Conservation (phyloP, 2,797 vertebrate genomes). For the Lagodon rhomboides region DNA sequence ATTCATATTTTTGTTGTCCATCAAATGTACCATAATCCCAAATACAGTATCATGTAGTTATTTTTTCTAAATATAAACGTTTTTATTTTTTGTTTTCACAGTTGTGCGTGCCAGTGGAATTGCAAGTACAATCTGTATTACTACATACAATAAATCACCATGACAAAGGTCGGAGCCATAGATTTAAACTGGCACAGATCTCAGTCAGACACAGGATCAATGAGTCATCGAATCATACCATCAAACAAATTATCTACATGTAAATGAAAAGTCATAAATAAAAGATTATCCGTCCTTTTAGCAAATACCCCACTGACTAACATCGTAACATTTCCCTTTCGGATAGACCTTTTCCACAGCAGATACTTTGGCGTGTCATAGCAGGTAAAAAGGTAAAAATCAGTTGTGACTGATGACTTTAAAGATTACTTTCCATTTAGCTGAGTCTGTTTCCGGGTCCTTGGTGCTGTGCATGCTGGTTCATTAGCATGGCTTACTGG, state of each 20-base stretch:
- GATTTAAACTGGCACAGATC: no score
- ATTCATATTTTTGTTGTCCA: no score
- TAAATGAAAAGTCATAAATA: background rate
- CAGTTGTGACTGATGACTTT: background rate
- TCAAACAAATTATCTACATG: background rate
- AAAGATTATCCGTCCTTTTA: no score
- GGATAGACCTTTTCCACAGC: background rate
- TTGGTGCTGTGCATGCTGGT: background rate
- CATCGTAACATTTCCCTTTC: no score
- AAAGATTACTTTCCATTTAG: background rate
- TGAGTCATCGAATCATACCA: background rate
- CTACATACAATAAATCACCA: conserved; percentile 5
- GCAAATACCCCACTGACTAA: no score
- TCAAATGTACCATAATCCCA: no score
- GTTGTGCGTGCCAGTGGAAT: conserved; percentile 26
- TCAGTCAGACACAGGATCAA: background rate
- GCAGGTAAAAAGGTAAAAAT: background rate
- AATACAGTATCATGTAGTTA: no score
- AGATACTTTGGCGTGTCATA: background rate
- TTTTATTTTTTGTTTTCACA: conserved; percentile 15
- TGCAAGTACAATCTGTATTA: conserved; percentile 19
- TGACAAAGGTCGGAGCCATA: background rate
- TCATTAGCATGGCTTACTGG: no score
- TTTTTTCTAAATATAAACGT: no score
- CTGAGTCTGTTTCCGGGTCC: background rate